Evolutionary conservation across 2,797 vertebrate species (phyloP).

Genomic region (Sciurus vulgaris): DNA sequence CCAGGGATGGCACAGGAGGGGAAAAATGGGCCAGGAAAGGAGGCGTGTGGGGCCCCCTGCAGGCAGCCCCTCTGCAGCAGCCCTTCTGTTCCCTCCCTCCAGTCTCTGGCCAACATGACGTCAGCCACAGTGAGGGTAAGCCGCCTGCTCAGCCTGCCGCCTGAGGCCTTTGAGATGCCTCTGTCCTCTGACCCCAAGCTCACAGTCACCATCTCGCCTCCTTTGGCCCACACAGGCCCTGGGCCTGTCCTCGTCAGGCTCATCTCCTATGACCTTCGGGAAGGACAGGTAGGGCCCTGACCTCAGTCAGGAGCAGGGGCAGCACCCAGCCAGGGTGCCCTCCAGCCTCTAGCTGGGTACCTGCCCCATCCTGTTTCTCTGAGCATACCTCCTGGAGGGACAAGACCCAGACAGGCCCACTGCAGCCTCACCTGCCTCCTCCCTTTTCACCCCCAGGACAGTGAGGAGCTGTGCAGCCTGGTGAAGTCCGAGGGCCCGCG

Average conservation of each 20-base stretch:
- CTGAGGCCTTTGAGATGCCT: slow-evolving; percentile 92
- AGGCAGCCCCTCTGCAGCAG: background rate
- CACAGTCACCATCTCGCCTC: slow-evolving; percentile 91
- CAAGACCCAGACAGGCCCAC: background rate
- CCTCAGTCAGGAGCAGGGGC: background rate
- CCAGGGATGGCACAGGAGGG: background rate
- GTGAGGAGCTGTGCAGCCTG: slow-evolving; percentile 90
- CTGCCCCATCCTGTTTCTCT: background rate
- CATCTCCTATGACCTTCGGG: slow-evolving; percentile 93
- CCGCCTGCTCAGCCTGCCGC: slow-evolving; percentile 92
- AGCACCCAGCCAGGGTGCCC: background rate
- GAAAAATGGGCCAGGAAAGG: background rate
- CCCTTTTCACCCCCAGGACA: slow-evolving; percentile 88
- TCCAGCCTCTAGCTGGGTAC: background rate
- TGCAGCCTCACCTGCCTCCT: background rate
- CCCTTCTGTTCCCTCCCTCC: slow-evolving; percentile 1
- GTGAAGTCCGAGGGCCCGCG: slow-evolving; percentile 90
- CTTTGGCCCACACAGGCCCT: slow-evolving; percentile 91
- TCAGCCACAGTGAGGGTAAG: slow-evolving; percentile 94
- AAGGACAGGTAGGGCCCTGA: slow-evolving; percentile 92
- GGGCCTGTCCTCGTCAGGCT: slow-evolving; percentile 93
- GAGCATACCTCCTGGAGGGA: background rate
- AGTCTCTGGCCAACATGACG: slow-evolving; percentile 94
- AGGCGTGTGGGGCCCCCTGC: background rate
- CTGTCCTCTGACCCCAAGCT: slow-evolving; percentile 89